phyloP scores from a whole-genome alignment of 2,797 vertebrate genomes.

The Microctenopoma steveboyesi region DNA sequence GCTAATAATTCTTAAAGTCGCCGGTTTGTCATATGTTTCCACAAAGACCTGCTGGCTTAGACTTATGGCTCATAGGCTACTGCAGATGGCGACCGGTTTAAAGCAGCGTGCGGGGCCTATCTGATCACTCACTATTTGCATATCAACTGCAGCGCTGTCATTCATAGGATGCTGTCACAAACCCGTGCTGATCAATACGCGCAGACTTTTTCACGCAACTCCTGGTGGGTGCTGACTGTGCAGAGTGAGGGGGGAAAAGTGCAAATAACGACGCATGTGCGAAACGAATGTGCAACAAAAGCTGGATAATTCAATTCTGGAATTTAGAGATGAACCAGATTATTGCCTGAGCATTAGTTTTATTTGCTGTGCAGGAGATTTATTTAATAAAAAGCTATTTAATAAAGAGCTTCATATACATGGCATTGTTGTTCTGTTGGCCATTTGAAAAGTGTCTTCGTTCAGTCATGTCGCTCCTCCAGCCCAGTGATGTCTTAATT shows the following conservation, averaged over 20 bases:
- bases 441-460: conserved; percentile 18
- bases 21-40: conserved; percentile 52
- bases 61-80: conserved; percentile 49
- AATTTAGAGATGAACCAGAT: conserved; percentile 16
- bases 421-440: background rate
- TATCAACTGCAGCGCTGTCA: conserved; percentile 42
- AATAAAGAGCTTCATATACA: background rate
- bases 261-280: background rate
- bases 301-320: too few species aligned
- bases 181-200: conserved; percentile 41
- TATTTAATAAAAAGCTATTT: background rate
- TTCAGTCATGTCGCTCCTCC: conserved; percentile 19
- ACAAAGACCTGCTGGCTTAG: conserved; percentile 56
- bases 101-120: conserved; percentile 37
- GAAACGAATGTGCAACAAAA: background rate
- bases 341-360: conserved; percentile 2
- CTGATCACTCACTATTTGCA: conserved; percentile 52
- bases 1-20: conserved; percentile 54
- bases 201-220: background rate
- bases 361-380: background rate
- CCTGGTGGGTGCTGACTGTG: background rate
- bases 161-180: conserved; percentile 30
- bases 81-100: conserved; percentile 58
- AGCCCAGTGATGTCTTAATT: conserved; percentile 43
- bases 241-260: background rate